Evolutionary conservation across 1,140 invertebrate genomes (phyloP).

Genomic region (Andrena cerasifolii): DNA sequence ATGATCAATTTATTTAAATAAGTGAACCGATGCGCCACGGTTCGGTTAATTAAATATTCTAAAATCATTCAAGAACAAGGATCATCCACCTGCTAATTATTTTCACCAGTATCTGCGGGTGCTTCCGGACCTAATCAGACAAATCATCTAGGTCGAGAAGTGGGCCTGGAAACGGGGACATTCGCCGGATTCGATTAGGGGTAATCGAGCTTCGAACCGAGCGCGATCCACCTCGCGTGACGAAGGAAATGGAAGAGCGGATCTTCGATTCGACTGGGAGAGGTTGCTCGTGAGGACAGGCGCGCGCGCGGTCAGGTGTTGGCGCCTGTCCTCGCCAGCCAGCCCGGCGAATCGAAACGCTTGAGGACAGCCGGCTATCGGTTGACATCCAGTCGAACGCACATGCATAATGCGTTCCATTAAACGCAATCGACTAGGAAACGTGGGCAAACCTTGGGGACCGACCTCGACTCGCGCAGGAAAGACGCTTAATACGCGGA

Average conservation of each 20-base stretch:
- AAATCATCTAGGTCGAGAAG: too few species aligned
- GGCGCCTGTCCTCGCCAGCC: constrained; percentile 3
- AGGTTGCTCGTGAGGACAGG: not conserved
- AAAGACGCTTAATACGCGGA: constrained; percentile 60
- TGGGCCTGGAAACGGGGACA: too few species aligned
- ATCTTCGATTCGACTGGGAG: not conserved
- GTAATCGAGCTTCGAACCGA: not conserved
- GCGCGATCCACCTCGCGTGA: not conserved
- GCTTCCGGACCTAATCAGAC: too few species aligned
- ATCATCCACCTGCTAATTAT: too few species aligned
- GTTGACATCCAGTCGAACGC: constrained; percentile 41
- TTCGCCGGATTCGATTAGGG: not conserved
- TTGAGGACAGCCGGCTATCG: constrained; percentile 40
- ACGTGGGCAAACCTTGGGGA: constrained; percentile 65
- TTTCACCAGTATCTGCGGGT: too few species aligned
- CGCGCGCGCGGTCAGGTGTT: not conserved
- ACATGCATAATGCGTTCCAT: constrained; percentile 55
- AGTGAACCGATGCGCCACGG: too few species aligned
- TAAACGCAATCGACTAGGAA: constrained; percentile 72
- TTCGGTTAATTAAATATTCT: too few species aligned
- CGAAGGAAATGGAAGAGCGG: not conserved
- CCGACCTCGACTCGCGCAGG: constrained; percentile 68
- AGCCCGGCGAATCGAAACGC: constrained; percentile 26
- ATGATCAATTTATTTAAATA: too few species aligned
- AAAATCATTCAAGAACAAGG: too few species aligned